Conservation (phyloP, 2,888 invertebrate species). For the Eilema griseolum region DNA sequence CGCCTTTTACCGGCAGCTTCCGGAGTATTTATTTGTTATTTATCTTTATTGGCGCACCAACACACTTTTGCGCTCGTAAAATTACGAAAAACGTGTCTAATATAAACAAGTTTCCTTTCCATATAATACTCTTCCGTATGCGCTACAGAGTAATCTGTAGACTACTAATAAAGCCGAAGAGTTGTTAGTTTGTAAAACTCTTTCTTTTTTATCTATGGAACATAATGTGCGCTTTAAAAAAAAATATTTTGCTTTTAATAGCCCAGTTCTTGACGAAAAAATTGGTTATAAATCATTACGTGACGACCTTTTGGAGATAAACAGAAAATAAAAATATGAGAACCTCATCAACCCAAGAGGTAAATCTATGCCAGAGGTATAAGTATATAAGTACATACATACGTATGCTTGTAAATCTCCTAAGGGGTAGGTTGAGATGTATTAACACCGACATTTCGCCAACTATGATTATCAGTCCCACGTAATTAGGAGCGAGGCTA, state of each 20-base stretch:
- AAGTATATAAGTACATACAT: too few species aligned
- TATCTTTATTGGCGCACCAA: neutral
- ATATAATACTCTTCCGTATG: neutral
- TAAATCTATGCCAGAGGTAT: too few species aligned
- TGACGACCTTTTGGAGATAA: neutral
- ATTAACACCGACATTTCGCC: too few species aligned
- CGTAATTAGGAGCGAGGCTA: too few species aligned
- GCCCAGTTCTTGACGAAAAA: too few species aligned
- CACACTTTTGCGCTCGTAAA: neutral
- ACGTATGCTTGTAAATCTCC: too few species aligned
- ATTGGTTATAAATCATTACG: neutral
- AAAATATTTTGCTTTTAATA: neutral
- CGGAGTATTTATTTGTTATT: neutral
- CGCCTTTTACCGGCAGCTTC: neutral
- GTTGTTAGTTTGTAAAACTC: neutral
- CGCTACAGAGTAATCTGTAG: neutral
- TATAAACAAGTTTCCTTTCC: neutral
- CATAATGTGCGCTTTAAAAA: neutral
- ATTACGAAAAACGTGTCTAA: neutral
- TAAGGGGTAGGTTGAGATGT: too few species aligned
- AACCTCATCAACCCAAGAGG: too few species aligned
- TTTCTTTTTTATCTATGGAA: neutral
- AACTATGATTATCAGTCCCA: too few species aligned
- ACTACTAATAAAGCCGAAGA: neutral
- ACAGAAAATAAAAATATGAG: neutral